Percentiles rank a stretch among this genome's conserved stretches.
These are phyloP conservation scores for Scolopax rusticola DNA, from an alignment of 2,797 vertebrate species.

Conservation along the genomic window DNA sequence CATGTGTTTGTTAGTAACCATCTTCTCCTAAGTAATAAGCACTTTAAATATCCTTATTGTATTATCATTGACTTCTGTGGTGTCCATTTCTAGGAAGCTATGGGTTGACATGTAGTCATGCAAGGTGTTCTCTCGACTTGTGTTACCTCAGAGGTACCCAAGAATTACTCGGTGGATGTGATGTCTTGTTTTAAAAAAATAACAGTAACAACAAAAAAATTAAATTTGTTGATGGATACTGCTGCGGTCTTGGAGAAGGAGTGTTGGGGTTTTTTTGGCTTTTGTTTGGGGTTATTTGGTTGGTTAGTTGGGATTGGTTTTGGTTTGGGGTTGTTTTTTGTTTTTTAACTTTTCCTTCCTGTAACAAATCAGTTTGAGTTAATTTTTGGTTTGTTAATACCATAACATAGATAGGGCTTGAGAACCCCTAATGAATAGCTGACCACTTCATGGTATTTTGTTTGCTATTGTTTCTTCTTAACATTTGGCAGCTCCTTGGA, in stretches of 20 bases:
- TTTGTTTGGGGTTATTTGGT: neutral
- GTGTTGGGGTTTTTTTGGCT: rapidly evolving
- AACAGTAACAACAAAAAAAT: neutral
- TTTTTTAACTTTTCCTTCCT: neutral
- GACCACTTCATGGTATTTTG: neutral
- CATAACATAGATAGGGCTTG: neutral
- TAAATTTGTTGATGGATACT: neutral
- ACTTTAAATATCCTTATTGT: neutral
- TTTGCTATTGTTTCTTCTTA: neutral
- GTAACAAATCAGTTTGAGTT: neutral
- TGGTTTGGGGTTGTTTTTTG: neutral
- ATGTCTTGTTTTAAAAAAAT: neutral
- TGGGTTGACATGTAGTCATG: neutral
- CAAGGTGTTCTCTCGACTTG: neutral
- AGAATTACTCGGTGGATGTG: neutral
- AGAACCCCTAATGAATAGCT: neutral
- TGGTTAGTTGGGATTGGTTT: neutral
- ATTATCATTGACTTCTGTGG: neutral
- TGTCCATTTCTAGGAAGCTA: neutral
- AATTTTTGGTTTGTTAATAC: neutral
- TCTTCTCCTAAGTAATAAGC: neutral
- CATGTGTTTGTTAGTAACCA: neutral
- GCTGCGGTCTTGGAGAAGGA: neutral
- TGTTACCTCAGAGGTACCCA: neutral
- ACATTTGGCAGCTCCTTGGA: neutral